phyloP scores from a whole-genome alignment of 2,113 vertebrate genomes.

The human region DNA sequence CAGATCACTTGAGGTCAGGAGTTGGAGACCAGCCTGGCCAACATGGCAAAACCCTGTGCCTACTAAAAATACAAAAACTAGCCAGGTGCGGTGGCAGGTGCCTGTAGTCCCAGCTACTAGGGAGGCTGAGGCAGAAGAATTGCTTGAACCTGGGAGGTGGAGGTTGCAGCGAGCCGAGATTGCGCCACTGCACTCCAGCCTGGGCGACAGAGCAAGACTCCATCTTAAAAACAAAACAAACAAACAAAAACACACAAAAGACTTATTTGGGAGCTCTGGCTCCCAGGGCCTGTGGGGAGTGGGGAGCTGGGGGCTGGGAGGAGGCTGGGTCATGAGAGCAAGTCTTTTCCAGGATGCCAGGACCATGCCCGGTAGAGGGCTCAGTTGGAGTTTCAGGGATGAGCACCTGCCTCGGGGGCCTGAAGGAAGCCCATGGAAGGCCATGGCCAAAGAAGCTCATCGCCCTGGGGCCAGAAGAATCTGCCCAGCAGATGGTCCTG shows the following conservation, averaged over 20 bases:
- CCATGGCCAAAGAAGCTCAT: neutral
- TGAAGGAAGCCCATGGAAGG: neutral
- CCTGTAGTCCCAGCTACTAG: too few relatives aligned
- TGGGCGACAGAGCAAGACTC: too few relatives aligned
- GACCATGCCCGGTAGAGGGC: neutral
- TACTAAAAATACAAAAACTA: too few relatives aligned
- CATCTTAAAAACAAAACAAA: too few relatives aligned
- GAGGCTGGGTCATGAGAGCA: neutral
- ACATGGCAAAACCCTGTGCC: too few relatives aligned
- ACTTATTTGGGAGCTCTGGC: neutral
- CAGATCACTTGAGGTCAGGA: too few relatives aligned
- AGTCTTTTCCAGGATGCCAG: neutral
- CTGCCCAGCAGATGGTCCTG: neutral
- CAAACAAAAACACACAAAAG: neutral
- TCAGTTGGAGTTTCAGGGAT: neutral
- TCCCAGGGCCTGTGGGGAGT: neutral
- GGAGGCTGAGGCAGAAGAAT: too few relatives aligned
- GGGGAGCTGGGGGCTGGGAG: neutral
- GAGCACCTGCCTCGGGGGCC: accelerated
- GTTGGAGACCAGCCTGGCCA: too few relatives aligned
- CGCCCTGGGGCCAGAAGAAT: neutral
- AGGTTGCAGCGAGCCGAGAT: too few relatives aligned
- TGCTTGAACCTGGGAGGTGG: too few relatives aligned
- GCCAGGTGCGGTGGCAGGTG: too few relatives aligned
- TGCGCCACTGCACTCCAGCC: too few relatives aligned